phyloP scores from a whole-genome alignment of 2,113 vertebrate species.

The Acrocephalus arundinaceus region DNA sequence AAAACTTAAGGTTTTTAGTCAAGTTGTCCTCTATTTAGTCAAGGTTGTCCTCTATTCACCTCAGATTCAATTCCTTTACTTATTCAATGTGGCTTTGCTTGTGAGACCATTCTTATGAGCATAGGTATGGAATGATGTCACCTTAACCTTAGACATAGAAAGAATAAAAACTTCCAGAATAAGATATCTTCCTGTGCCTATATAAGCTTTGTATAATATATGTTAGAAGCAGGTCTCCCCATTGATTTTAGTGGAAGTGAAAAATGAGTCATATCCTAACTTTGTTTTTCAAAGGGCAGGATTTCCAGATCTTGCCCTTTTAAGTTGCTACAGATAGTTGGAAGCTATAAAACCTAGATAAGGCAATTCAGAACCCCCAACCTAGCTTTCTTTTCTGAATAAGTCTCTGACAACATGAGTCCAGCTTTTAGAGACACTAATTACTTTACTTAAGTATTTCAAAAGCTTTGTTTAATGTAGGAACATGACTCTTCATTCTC shows the following conservation, averaged over 20 bases:
- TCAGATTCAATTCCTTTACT: neutral
- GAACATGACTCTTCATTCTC: neutral
- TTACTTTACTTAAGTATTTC: neutral
- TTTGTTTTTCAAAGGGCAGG: neutral
- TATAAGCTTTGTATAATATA: neutral
- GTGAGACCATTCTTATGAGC: neutral
- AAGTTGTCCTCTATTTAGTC: neutral
- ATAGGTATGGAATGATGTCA: neutral
- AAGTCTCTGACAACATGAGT: neutral
- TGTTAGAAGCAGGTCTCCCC: neutral
- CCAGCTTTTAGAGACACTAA: neutral
- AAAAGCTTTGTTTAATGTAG: neutral
- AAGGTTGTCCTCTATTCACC: neutral
- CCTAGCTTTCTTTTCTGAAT: neutral
- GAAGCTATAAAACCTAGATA: neutral
- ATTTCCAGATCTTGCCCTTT: conserved; percentile 30
- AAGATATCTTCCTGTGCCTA: neutral
- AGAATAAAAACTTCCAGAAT: neutral
- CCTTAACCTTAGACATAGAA: neutral
- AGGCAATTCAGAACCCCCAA: neutral
- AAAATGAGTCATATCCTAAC: conserved; percentile 1
- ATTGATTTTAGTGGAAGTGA: neutral
- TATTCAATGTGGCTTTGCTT: neutral
- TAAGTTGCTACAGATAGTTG: neutral
- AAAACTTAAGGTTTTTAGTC: neutral